Evolutionary conservation across 2,797 vertebrate species (phyloP).

Genomic region (Eidolon dupreanum): DNA sequence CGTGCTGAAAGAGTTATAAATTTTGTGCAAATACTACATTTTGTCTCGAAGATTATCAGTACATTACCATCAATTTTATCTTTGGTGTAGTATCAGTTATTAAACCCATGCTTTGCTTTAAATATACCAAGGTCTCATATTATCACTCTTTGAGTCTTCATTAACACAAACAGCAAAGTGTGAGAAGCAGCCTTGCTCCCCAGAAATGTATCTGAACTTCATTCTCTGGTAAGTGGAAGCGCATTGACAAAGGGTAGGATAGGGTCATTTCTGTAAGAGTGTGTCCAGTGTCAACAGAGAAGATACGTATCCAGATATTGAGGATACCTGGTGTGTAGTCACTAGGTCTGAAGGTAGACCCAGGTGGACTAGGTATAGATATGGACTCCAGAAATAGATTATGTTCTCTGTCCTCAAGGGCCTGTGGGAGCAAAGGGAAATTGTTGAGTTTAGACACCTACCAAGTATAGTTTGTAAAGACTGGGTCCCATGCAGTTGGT

Average conservation of each 20-base stretch:
- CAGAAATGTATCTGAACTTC: background rate
- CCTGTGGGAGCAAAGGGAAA: background rate
- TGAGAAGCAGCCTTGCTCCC: background rate
- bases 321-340: background rate
- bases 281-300: background rate
- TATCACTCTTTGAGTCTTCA: background rate
- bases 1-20: background rate
- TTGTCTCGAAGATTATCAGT: background rate
- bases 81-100: background rate
- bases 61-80: background rate
- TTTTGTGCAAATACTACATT: background rate
- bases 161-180: background rate
- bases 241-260: background rate
- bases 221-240: background rate
- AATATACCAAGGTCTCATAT: background rate
- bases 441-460: background rate
- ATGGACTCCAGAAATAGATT: background rate
- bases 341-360: background rate
- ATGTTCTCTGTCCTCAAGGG: background rate
- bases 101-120: background rate
- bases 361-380: background rate
- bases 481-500: background rate
- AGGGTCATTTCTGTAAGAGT: background rate
- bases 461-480: background rate
- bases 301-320: rapidly evolving